Evolutionary conservation across 2,797 vertebrate species (phyloP).

Genomic region (Oryzias sinensis): DNA sequence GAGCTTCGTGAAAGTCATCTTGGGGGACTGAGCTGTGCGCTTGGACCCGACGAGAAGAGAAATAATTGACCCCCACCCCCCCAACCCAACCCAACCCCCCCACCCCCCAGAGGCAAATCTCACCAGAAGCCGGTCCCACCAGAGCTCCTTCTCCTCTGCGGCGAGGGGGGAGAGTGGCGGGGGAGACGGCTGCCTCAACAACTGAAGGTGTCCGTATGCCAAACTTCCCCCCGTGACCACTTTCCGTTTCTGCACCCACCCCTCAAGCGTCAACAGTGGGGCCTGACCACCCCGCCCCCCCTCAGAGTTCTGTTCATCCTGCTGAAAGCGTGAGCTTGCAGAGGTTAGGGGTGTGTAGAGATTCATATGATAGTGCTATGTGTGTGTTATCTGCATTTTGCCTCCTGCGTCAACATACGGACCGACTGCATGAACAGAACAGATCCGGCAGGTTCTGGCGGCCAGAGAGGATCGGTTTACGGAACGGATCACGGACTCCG

Average conservation of each 20-base stretch:
- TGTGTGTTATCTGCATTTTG: slow-evolving; percentile 73
- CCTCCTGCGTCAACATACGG: slow-evolving; percentile 63
- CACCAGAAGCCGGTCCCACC: slow-evolving; percentile 14
- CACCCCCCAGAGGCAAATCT: slow-evolving; percentile 13
- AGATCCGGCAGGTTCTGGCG: slow-evolving; percentile 30
- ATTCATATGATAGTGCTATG: slow-evolving; percentile 61
- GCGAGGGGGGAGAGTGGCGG: slow-evolving; percentile 1
- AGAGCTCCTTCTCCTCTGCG: slow-evolving; percentile 8
- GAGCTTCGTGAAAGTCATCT: slow-evolving; percentile 92
- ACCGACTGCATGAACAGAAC: slow-evolving; percentile 70
- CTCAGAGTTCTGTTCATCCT: slow-evolving; percentile 10
- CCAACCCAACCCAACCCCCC: slow-evolving; percentile 42
- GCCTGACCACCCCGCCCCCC: slow-evolving; percentile 12
- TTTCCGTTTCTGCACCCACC: slow-evolving; percentile 19
- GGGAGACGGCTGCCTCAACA: slow-evolving; percentile 19
- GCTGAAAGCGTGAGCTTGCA: slow-evolving; percentile 20
- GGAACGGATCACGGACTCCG: slow-evolving; percentile 6
- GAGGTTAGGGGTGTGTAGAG: slow-evolving; percentile 42
- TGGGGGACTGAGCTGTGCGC: slow-evolving; percentile 83
- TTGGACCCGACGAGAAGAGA: slow-evolving; percentile 6
- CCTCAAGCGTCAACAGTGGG: slow-evolving; percentile 15
- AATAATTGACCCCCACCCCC: slow-evolving; percentile 27
- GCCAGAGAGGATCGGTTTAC: slow-evolving; percentile 21
- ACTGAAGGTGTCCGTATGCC: slow-evolving; percentile 43
- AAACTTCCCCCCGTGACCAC: slow-evolving; percentile 18